Evolutionary conservation across 2,797 vertebrate species (phyloP).

Genomic region (Emys orbicularis): DNA sequence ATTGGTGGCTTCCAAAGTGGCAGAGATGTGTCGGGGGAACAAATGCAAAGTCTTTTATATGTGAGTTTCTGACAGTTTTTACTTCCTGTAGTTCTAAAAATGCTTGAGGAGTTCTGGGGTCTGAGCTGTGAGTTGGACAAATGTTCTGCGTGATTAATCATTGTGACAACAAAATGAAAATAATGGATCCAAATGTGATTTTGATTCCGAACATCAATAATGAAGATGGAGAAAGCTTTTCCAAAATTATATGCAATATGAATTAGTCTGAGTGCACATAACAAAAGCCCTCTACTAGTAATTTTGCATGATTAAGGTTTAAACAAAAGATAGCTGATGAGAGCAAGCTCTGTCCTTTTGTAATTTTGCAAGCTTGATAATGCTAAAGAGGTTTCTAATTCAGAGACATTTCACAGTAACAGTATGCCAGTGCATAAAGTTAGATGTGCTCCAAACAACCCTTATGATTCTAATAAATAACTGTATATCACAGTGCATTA

Average conservation of each 20-base stretch:
- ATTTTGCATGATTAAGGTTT: conserved; percentile 65
- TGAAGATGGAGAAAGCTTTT: conserved; percentile 63
- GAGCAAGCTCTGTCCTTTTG: conserved; percentile 27
- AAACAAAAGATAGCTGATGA: conserved; percentile 71
- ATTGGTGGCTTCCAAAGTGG: background rate
- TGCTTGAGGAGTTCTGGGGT: background rate
- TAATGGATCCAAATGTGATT: conserved; percentile 65
- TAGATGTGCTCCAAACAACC: conserved; percentile 16
- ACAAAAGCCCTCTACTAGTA: conserved; percentile 53
- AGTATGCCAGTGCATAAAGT: conserved; percentile 10
- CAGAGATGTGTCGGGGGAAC: background rate
- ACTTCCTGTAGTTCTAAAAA: conserved; percentile 4
- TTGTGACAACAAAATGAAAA: conserved; percentile 55
- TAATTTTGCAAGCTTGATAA: conserved; percentile 25
- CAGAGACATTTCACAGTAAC: conserved; percentile 31
- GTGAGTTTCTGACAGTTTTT: background rate
- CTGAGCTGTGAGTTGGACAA: background rate
- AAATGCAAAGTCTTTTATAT: background rate
- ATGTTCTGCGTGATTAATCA: conserved; percentile 34
- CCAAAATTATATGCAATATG: conserved; percentile 47
- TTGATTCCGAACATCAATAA: conserved; percentile 50
- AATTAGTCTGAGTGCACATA: conserved; percentile 54
- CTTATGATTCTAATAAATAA: conserved; percentile 29
- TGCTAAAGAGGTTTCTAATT: conserved; percentile 11
- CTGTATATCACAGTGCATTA: background rate